phyloP scores from a whole-genome alignment of 1,140 invertebrate species.

The Globodera rostochiensis region DNA sequence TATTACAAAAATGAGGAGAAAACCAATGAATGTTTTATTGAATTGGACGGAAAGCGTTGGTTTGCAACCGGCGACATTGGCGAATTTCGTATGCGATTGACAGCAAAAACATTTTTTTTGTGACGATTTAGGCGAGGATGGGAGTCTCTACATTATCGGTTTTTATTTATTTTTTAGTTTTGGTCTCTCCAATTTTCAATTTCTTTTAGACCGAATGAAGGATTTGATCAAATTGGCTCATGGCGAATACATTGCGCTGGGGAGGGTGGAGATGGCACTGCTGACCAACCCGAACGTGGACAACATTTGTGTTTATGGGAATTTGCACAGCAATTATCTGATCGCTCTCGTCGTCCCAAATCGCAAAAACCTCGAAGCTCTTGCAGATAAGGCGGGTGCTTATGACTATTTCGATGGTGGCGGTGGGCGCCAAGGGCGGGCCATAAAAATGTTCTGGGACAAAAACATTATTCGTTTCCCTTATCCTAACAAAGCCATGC shows the following conservation, averaged over 20 bases:
- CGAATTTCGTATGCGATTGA: conserved; percentile 79
- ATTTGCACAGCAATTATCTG: conserved; percentile 79
- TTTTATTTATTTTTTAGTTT: conserved; percentile 50
- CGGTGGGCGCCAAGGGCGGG: too few species aligned
- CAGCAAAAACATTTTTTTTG: not conserved
- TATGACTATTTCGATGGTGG: too few species aligned
- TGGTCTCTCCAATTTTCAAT: conserved; percentile 20
- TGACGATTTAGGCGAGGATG: conserved; percentile 65
- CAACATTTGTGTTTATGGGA: conserved; percentile 91
- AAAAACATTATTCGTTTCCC: too few species aligned
- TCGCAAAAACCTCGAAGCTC: conserved; percentile 66
- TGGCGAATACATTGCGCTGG: conserved; percentile 81
- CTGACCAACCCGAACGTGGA: conserved; percentile 92
- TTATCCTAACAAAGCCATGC: conserved; percentile 16
- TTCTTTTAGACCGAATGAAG: conserved; percentile 83
- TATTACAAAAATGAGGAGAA: conserved; percentile 90
- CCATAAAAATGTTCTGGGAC: too few species aligned
- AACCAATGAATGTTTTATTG: conserved; percentile 86
- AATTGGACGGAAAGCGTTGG: conserved; percentile 80
- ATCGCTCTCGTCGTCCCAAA: conserved; percentile 90
- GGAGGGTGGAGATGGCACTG: conserved; percentile 85
- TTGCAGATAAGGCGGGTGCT: conserved; percentile 63
- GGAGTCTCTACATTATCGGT: conserved; percentile 94
- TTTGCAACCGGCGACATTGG: conserved; percentile 96
- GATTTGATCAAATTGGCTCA: conserved; percentile 95